Conservation (phyloP, 2,797 vertebrate species). For the Sebastes miniatus region DNA sequence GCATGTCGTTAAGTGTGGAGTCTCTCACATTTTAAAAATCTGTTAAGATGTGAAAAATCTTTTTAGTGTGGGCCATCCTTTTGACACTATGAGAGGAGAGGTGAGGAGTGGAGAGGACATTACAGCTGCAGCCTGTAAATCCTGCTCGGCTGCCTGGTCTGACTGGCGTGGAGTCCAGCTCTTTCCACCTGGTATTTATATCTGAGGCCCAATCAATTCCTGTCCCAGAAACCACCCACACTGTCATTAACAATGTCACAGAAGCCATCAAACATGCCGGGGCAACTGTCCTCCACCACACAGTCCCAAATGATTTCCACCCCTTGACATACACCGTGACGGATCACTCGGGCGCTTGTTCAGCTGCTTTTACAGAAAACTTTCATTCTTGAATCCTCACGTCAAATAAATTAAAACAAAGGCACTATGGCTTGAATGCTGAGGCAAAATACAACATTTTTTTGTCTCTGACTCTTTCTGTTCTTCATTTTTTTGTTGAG, state of each 20-base stretch:
- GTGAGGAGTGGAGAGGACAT: conserved; percentile 13
- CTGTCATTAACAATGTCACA: conserved; percentile 69
- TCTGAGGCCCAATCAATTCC: conserved; percentile 63
- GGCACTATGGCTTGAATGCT: conserved; percentile 12
- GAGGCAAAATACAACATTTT: neutral
- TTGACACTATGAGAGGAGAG: neutral
- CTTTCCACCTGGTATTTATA: conserved; percentile 63
- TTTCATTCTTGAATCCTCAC: conserved; percentile 8
- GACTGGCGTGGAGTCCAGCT: conserved; percentile 24
- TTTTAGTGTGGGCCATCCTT: too few relatives aligned
- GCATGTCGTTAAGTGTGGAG: too few relatives aligned
- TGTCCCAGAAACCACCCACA: conserved; percentile 37
- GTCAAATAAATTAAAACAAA: conserved; percentile 26
- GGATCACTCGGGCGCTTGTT: conserved; percentile 38
- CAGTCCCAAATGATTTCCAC: conserved; percentile 47
- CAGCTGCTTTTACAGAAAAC: conserved; percentile 32
- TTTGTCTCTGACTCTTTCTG: neutral
- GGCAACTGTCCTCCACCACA: conserved; percentile 35
- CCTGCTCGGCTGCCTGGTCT: conserved; percentile 32
- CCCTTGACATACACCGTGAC: conserved; percentile 32
- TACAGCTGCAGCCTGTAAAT: conserved; percentile 49
- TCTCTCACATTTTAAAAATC: too few relatives aligned
- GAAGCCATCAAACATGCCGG: conserved; percentile 61
- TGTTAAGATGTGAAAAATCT: too few relatives aligned
- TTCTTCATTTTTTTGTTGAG: neutral